These are phyloP conservation scores for Cyclopterus lumpus DNA, from an alignment of 2,797 vertebrate species.

Conservation along the genomic window DNA sequence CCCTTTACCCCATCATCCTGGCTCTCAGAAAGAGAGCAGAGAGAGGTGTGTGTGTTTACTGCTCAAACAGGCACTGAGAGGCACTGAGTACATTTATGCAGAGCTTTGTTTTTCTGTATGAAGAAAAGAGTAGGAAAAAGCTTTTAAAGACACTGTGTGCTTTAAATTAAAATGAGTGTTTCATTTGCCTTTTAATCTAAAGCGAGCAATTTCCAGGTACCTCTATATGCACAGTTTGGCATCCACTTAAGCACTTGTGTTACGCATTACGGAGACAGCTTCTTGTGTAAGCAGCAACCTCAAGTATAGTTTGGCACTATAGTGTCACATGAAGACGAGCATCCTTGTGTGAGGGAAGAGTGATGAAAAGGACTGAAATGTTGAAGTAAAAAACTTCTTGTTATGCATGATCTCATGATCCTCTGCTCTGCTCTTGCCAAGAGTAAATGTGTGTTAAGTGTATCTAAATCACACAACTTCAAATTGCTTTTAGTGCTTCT, in stretches of 20 bases:
- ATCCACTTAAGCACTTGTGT: constrained; percentile 9
- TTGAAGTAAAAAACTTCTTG: constrained; percentile 50
- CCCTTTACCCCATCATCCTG: constrained; percentile 30
- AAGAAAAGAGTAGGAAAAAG: constrained; percentile 17
- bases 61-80: constrained; percentile 22
- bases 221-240: constrained; percentile 5
- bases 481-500: constrained; percentile 56
- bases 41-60: constrained; percentile 47
- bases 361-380: constrained; percentile 41
- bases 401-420: constrained; percentile 53
- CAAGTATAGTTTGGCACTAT: constrained; percentile 22
- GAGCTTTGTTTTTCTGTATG: constrained; percentile 24
- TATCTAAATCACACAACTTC: constrained; percentile 59
- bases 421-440: constrained; percentile 68
- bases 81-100: constrained; percentile 27
- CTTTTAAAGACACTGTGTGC: constrained; percentile 10
- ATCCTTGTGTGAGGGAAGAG: background rate
- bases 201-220: background rate
- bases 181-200: constrained; percentile 5
- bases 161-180: constrained; percentile 32
- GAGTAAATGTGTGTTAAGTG: constrained; percentile 62
- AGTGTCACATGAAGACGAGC: background rate
- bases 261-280: constrained; percentile 6
- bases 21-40: constrained; percentile 27
- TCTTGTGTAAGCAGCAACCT: constrained; percentile 10